Evolutionary conservation across 2,113 vertebrate species (phyloP).

Genomic region (Sula dactylatra): DNA sequence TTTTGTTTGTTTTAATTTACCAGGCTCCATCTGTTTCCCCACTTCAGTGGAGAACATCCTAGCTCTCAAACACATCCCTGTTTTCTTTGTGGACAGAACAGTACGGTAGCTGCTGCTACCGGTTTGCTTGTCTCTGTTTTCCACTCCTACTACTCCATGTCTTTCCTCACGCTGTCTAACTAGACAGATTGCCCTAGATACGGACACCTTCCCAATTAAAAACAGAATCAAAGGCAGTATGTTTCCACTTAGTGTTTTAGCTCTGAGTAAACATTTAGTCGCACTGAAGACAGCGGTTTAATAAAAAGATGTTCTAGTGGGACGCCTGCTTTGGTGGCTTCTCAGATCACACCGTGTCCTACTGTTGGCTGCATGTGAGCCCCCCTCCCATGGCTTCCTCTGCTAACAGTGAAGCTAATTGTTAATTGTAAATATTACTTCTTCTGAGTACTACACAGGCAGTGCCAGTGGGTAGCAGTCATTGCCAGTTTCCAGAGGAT

Average conservation of each 20-base stretch:
- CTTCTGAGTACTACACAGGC: neutral
- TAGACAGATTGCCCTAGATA: neutral
- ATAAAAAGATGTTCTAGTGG: neutral
- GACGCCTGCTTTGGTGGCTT: neutral
- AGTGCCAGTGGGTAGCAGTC: neutral
- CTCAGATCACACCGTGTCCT: neutral
- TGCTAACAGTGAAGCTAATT: neutral
- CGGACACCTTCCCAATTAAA: neutral
- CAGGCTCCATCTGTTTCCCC: neutral
- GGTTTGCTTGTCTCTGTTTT: neutral
- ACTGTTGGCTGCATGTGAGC: neutral
- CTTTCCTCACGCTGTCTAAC: neutral
- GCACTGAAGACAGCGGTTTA: neutral
- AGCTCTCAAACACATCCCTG: neutral
- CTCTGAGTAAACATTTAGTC: neutral
- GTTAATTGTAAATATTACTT: neutral
- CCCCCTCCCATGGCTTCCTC: neutral
- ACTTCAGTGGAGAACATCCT: neutral
- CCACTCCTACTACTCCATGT: neutral
- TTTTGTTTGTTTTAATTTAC: neutral
- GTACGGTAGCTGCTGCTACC: neutral
- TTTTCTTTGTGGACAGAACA: neutral
- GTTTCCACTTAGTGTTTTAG: neutral
- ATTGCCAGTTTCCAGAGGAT: neutral
- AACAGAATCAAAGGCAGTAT: neutral